phyloP scores from a whole-genome alignment of 2,113 vertebrate genomes.

The Poicephalus meyeri region DNA sequence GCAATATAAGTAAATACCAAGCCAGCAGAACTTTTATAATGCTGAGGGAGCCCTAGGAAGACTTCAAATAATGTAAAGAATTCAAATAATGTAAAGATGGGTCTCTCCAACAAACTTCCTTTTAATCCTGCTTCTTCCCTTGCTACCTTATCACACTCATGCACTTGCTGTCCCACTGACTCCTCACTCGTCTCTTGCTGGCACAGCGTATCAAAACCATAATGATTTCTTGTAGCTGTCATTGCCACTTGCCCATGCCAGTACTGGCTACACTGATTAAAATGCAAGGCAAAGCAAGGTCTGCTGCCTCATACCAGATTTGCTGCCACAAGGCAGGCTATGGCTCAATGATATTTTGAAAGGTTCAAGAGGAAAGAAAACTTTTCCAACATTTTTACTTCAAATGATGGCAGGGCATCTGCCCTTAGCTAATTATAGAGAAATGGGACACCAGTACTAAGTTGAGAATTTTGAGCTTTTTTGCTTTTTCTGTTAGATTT shows the following conservation, averaged over 20 bases:
- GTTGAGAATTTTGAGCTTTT: not conserved
- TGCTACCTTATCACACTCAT: rapidly evolving
- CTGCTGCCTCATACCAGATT: not conserved
- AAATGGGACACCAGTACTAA: not conserved
- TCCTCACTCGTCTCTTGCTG: not conserved
- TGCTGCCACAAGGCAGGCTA: not conserved
- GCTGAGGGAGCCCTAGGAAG: not conserved
- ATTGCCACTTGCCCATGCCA: not conserved
- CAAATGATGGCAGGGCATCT: not conserved
- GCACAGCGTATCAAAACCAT: not conserved
- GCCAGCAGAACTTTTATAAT: not conserved
- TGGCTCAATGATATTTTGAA: not conserved
- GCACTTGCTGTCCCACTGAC: not conserved
- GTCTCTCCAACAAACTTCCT: not conserved
- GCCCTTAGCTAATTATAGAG: not conserved
- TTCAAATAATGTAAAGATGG: not conserved
- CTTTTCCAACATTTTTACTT: not conserved
- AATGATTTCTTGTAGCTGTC: not conserved
- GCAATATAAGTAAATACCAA: not conserved
- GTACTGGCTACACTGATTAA: not conserved
- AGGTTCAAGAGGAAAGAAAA: not conserved
- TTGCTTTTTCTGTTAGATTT: not conserved
- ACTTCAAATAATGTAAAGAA: not conserved
- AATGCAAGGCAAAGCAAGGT: not conserved
- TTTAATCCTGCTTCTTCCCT: not conserved